Evolutionary conservation across 2,888 invertebrate genomes (phyloP), one percentile per base, ranked within the genome.

Genomic region (Yponomeuta evonymella): DNA sequence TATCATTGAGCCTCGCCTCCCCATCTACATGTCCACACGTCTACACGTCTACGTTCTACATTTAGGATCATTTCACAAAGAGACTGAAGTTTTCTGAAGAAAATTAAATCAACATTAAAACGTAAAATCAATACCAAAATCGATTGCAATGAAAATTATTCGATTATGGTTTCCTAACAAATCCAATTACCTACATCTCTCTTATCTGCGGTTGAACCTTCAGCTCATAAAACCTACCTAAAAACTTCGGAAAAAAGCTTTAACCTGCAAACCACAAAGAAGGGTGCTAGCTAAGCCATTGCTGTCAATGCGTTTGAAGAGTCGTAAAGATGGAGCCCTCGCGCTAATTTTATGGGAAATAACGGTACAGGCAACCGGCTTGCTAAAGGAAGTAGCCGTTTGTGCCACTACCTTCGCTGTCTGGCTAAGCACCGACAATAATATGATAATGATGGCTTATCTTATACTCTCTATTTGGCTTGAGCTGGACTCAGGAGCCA

Each of bases 331-430:
- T 65, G 65, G 8, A 33, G 65, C 33, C 30, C 33, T 65, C 30
- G 65, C 29, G 65, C 36, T 67, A 67, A 69, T 69, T 69, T 70
- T 71, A 77, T 76, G 72, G 72, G 72, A 77, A 75, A 76, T 78
- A 82, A 84, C 83, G 79, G 83, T 79, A 83, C 78, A 79, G 81
- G 81, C 78, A 81, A 78, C 76, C 78, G 77, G 76, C 76, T 76
- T 77, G 77, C 79, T 79, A 76, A 77, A 79, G 81, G 78, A 77
- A 77, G 79, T 79, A 79, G 79, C 79, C 81, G 80, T 83, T 85
- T 83, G 83, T 76, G 79, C 79, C 77, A 75, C 72, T 72, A 75
- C 75, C 75, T 75, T 74, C 77, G 76, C 77, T 76, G 76, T 75
- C 74, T 75, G 74, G 69, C 71, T 71, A 70, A 71, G 64, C 64